Evolutionary conservation across 2,888 invertebrate genomes (phyloP).

Genomic region (Scaeva pyrastri): DNA sequence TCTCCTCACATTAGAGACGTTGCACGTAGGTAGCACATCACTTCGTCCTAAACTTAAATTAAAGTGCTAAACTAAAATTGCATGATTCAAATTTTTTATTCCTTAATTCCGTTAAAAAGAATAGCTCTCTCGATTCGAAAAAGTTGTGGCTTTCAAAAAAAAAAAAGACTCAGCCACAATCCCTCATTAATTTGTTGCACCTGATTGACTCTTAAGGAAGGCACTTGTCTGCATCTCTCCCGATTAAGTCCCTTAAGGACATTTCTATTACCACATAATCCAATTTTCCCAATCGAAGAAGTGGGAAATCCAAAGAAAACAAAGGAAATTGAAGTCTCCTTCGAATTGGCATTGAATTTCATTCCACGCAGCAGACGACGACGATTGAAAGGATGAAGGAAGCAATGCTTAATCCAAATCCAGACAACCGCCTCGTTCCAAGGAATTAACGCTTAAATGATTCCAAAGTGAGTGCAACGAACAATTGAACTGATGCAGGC

Average conservation of each 20-base stretch:
- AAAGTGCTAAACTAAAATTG: no score
- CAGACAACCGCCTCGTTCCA: constrained; percentile 36
- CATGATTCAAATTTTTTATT: no score
- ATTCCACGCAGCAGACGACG: constrained; percentile 28
- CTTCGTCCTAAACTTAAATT: no score
- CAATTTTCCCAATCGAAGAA: constrained; percentile 50
- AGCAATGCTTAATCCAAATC: constrained; percentile 19
- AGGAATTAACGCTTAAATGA: constrained; percentile 69
- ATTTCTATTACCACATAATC: constrained; percentile 74
- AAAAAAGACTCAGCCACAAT: constrained; percentile 23
- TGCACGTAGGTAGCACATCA: no score
- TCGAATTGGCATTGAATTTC: constrained; percentile 61
- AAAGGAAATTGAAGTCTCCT: constrained; percentile 12
- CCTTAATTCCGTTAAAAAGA: no score
- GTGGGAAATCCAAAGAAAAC: neutral
- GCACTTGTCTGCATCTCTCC: constrained; percentile 68
- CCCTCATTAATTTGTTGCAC: constrained; percentile 64
- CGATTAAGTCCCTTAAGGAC: constrained; percentile 73
- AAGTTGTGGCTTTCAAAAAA: no score
- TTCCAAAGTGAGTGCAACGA: constrained; percentile 45
- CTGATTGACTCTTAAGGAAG: constrained; percentile 65
- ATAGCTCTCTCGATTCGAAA: no score
- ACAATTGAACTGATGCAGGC: constrained; percentile 49
- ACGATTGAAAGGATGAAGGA: constrained; percentile 4
- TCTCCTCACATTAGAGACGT: no score